Base-by-base conservation (phyloP, 2,797 vertebrate genomes). In the Harpagifer antarcticus region DNA sequence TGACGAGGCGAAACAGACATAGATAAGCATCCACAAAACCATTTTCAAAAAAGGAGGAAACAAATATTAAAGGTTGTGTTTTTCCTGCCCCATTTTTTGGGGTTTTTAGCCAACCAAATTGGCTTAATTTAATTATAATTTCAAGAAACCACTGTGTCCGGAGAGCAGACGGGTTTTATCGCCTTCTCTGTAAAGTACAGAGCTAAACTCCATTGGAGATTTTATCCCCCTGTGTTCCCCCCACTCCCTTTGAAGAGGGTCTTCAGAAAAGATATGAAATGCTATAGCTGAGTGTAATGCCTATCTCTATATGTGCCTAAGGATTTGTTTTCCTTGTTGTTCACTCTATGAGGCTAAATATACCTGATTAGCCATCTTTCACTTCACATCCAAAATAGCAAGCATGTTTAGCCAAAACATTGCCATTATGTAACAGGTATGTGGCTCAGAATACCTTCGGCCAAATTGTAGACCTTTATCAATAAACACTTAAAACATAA, bases 341-440 rank as follows among this genome's bases (percentile, higher is more conserved):
- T 76, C 43, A 63, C 10, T 49, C 1, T 8, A 1, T 17, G 23
- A 27, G 10, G 31, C 65, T 83, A 72, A 72, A 80, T 82, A 72
- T 74, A 82, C 64, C 69, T 48, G 14, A 75, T 76, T 31, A 59
- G 53, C 69, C 37, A n/a, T 74, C 68, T 58, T 55, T 79, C 56
- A 54, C 5, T 58, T 1, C 12, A 48, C 14, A 67, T 69, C 58
- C 52, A 84, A 83, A 91, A 86, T 63, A 84, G 47, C 68, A 86
- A 40, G 1, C 1, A 42, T 87, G 78, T 86, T 88, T 86, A 83
- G 72, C 53, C 78, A 74, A 89, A 84, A 83, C 78, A 87, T 8
- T 27, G 48, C n/a, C 31, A 75, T 73, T 54, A 59, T 42, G 47
- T 47, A 27, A 20, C 56, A 19, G 59, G 19, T 15, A 1, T 49